phyloP scores from a whole-genome alignment of 1,140 invertebrate genomes.

The Papilio machaon region DNA sequence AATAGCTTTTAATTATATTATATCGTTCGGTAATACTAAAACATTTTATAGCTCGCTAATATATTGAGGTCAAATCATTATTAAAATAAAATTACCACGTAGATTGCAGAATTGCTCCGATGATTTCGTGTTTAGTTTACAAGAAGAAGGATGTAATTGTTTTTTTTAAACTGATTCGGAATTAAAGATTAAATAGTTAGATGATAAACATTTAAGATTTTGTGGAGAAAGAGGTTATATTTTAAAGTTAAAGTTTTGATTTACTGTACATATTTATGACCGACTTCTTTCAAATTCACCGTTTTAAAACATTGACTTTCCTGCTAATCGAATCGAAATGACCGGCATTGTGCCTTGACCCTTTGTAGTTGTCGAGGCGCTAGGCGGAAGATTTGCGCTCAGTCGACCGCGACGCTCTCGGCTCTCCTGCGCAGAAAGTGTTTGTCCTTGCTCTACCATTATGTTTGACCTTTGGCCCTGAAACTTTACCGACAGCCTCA shows the following conservation, averaged over 20 bases:
- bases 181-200: no score
- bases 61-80: slow-evolving; percentile 23
- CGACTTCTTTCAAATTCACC: neutral
- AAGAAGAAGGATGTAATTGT: neutral
- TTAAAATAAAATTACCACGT: slow-evolving; percentile 35
- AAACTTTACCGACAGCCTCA: slow-evolving; percentile 34
- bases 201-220: no score
- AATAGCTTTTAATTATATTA: slow-evolving; percentile 30
- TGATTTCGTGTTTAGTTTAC: neutral
- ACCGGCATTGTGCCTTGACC: slow-evolving; percentile 70
- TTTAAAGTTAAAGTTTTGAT: no score
- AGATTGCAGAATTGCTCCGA: slow-evolving; percentile 9
- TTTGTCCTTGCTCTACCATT: slow-evolving; percentile 72
- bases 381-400: slow-evolving; percentile 72
- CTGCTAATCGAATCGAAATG: slow-evolving; percentile 55
- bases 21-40: slow-evolving; percentile 33
- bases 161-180: neutral
- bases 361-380: slow-evolving; percentile 56
- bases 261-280: neutral
- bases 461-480: slow-evolving; percentile 69
- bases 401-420: slow-evolving; percentile 66
- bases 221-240: no score
- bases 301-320: neutral
- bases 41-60: slow-evolving; percentile 37
- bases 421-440: slow-evolving; percentile 77